These are phyloP conservation scores for Ceriagrion tenellum DNA, from an alignment of 2,888 invertebrate genomes.

Conservation along the genomic window DNA sequence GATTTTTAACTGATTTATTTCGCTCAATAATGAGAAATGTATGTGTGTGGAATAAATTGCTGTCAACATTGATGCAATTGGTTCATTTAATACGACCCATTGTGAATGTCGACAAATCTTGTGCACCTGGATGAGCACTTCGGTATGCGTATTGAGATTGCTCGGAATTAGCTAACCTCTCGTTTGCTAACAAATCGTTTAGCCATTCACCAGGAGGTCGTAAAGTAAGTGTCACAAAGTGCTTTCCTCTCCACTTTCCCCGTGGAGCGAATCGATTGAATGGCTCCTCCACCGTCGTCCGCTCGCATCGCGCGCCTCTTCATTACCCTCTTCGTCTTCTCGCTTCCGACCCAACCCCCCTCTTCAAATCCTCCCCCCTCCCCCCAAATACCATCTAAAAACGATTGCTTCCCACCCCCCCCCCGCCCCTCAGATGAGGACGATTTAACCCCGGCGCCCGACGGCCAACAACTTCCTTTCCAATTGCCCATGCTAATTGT, in stretches of 20 bases:
- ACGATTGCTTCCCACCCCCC: not conserved
- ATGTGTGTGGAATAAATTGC: no score
- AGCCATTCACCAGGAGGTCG: not conserved
- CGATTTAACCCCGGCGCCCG: not conserved
- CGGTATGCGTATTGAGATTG: not conserved
- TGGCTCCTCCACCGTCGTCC: not conserved
- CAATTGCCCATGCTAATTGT: constrained; percentile 62
- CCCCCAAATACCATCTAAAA: not conserved
- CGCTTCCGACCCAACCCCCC: no score
- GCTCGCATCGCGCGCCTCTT: constrained; percentile 44
- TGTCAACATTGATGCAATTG: no score
- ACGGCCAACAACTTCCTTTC: constrained; percentile 25
- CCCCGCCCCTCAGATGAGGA: not conserved
- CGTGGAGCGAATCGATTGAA: not conserved
- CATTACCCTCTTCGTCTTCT: constrained; percentile 39
- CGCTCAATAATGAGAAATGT: no score
- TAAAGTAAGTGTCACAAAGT: not conserved
- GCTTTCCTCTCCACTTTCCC: not conserved
- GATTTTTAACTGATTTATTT: no score
- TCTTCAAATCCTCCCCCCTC: no score
- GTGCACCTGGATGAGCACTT: not conserved
- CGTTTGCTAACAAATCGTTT: not conserved
- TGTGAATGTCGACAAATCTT: not conserved
- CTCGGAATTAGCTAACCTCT: not conserved
- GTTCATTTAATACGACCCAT: not conserved